These are phyloP conservation scores for Mustela nigripes DNA, from an alignment of 2,113 vertebrate genomes.

Conservation along the genomic window DNA sequence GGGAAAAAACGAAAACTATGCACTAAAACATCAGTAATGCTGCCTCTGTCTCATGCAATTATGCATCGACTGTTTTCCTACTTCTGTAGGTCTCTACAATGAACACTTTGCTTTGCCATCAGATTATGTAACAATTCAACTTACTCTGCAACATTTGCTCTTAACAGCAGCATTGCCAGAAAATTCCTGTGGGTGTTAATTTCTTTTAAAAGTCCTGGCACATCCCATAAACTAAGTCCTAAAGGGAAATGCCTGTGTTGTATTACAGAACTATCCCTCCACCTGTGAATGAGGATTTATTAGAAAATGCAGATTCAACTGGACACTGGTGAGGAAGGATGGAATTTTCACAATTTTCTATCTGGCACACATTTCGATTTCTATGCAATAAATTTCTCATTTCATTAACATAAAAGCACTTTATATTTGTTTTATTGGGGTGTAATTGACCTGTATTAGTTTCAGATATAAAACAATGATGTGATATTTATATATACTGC, in stretches of 20 bases:
- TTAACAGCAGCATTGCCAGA: not conserved
- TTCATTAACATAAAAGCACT: not conserved
- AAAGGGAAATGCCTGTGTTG: constrained; percentile 1
- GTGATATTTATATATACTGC: not conserved
- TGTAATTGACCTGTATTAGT: not conserved
- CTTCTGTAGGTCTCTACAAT: not conserved
- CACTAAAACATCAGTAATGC: not conserved
- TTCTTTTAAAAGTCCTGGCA: constrained; percentile 63
- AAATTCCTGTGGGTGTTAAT: not conserved
- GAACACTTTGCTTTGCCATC: not conserved
- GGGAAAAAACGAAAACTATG: not conserved
- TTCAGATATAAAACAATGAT: not conserved
- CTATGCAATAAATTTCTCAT: not conserved
- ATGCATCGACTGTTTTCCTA: not conserved
- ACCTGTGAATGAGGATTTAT: not conserved
- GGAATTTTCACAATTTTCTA: not conserved
- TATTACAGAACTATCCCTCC: not conserved
- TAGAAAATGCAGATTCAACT: not conserved
- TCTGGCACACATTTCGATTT: not conserved
- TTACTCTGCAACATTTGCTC: not conserved
- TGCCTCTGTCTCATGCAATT: no score
- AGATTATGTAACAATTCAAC: not conserved
- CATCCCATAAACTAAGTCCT: constrained; percentile 2
- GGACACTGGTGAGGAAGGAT: not conserved
- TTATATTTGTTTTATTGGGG: not conserved